Conservation (phyloP, 2,888 invertebrate genomes). For the Nemotelus nigrinus region DNA sequence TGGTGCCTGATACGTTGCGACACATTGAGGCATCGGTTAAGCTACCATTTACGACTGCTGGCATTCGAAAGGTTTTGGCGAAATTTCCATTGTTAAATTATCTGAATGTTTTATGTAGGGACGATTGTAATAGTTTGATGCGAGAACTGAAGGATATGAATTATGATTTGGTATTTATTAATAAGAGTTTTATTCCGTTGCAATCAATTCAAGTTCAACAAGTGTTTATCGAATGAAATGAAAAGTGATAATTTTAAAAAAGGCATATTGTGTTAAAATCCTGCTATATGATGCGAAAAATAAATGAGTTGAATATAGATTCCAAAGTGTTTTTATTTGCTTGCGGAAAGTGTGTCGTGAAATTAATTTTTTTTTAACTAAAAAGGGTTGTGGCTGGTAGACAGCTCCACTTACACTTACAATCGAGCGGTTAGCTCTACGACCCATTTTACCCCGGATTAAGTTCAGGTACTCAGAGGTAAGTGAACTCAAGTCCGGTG, state of each 20-base stretch:
- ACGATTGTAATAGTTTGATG: constrained; percentile 47
- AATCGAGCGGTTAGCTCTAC: too few relatives aligned
- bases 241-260: too few relatives aligned
- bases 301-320: neutral
- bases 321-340: too few relatives aligned
- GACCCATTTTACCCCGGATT: too few relatives aligned
- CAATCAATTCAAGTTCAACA: constrained; percentile 6
- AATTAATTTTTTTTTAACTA: too few relatives aligned
- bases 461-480: too few relatives aligned
- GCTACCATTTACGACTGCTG: constrained; percentile 46
- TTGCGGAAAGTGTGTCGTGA: too few relatives aligned
- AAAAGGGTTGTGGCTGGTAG: too few relatives aligned
- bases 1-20: constrained; percentile 41
- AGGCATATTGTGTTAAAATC: too few relatives aligned
- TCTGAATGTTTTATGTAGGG: constrained; percentile 48
- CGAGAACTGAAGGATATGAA: constrained; percentile 49
- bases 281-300: neutral
- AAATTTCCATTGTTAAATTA: constrained; percentile 48
- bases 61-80: constrained; percentile 42
- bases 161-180: constrained; percentile 51
- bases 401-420: too few relatives aligned
- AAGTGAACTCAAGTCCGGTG: too few relatives aligned
- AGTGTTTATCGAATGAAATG: neutral
- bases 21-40: constrained; percentile 49
- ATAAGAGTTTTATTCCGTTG: constrained; percentile 49